Conservation (phyloP, 1,140 invertebrate species). For the Drosophila pseudoananassae region DNA sequence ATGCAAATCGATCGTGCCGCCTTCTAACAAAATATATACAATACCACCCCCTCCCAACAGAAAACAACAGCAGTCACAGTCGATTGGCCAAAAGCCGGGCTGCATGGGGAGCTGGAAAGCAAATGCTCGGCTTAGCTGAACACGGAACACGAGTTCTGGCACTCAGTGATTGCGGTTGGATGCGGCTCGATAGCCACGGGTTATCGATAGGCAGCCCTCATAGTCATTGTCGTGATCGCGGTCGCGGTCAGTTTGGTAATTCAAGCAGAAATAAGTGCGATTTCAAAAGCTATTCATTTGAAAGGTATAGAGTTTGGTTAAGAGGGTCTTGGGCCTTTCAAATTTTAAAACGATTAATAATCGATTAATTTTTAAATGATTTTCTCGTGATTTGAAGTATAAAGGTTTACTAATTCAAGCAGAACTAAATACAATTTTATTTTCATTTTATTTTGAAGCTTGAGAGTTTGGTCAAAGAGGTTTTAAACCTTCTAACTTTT, state of each 20-base stretch:
- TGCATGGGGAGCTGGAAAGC: constrained; percentile 1
- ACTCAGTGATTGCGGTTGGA: constrained; percentile 50
- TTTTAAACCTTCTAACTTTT: background rate
- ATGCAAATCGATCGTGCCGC: constrained; percentile 52
- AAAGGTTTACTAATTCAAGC: too few relatives aligned
- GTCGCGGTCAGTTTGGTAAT: background rate
- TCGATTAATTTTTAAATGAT: background rate
- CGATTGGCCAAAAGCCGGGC: constrained; percentile 40
- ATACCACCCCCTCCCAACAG: background rate
- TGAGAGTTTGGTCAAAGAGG: too few relatives aligned
- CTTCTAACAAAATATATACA: constrained; percentile 11
- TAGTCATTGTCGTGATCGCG: background rate
- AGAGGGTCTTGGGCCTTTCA: background rate
- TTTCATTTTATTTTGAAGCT: too few relatives aligned
- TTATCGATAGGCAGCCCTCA: constrained; percentile 18
- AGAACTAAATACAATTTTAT: too few relatives aligned
- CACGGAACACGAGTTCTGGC: constrained; percentile 47
- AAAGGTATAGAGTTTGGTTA: too few relatives aligned
- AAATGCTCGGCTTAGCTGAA: constrained; percentile 28
- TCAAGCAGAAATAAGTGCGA: constrained; percentile 2
- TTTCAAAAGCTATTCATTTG: background rate
- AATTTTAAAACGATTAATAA: background rate
- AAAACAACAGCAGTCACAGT: constrained; percentile 38
- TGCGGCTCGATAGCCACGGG: constrained; percentile 37
- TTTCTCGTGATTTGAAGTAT: too few relatives aligned